Evolutionary conservation across 2,888 invertebrate species (phyloP).

Genomic region (Micropterix aruncella): DNA sequence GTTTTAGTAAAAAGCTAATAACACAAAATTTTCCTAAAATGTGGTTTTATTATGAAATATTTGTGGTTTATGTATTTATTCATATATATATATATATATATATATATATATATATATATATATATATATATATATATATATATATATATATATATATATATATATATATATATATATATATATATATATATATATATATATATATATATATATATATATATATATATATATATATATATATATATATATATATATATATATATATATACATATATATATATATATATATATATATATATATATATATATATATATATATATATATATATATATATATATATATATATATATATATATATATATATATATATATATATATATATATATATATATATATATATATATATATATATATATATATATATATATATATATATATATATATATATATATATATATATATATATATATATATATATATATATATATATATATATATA

Average conservation of each 20-base stretch:
- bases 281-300: not conserved
- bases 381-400: not conserved
- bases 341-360: not conserved
- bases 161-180: not conserved
- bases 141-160: not conserved
- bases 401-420: not conserved
- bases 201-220: no score
- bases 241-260: not conserved
- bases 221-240: not conserved
- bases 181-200: not conserved
- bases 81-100: no score
- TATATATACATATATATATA: not conserved
- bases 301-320: no score
- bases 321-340: no score
- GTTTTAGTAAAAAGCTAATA: no score
- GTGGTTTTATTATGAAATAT: no score
- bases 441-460: not conserved
- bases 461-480: not conserved
- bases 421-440: not conserved
- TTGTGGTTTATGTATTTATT: no score
- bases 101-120: not conserved
- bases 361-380: not conserved
- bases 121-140: not conserved
- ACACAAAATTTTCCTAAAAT: no score
- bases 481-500: not conserved